Percentiles rank a stretch among this genome's conserved stretches.
These are phyloP conservation scores for Thunnus maccoyii DNA, from an alignment of 2,113 vertebrate species.

Conservation along the genomic window DNA sequence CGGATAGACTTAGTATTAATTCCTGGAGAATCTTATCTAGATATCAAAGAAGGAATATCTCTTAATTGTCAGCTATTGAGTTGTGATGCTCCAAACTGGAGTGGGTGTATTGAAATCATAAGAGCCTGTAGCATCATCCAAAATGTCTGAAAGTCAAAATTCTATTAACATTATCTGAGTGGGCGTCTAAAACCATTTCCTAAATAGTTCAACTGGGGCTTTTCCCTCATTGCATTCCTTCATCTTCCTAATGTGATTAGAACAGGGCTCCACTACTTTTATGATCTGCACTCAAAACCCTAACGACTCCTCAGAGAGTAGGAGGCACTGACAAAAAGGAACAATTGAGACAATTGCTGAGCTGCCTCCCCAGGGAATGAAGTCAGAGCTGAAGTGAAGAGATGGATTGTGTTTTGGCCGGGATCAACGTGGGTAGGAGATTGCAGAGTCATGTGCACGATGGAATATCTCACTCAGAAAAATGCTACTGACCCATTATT, in stretches of 20 bases:
- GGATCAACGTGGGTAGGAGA: slow-evolving; percentile 60
- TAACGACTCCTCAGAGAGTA: slow-evolving; percentile 64
- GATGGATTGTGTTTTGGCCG: slow-evolving; percentile 68
- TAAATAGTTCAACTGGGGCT: slow-evolving; percentile 52
- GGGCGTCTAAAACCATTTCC: slow-evolving; percentile 37
- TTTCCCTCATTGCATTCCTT: slow-evolving; percentile 51
- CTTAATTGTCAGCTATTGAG: too few species aligned
- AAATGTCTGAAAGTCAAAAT: slow-evolving; percentile 45
- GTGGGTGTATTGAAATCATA: background rate
- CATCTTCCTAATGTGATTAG: slow-evolving; percentile 69
- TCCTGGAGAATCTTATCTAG: slow-evolving; percentile 3
- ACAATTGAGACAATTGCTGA: slow-evolving; percentile 65
- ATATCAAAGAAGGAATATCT: background rate
- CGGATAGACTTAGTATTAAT: slow-evolving; percentile 7
- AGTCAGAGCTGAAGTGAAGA: slow-evolving; percentile 56
- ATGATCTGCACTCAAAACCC: slow-evolving; percentile 60
- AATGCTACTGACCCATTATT: slow-evolving; percentile 58
- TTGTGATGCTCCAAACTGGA: too few species aligned
- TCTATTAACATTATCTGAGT: slow-evolving; percentile 44
- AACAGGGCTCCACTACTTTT: slow-evolving; percentile 53
- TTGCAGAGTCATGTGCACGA: slow-evolving; percentile 68
- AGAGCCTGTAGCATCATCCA: slow-evolving; percentile 13
- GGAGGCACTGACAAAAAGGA: slow-evolving; percentile 55
- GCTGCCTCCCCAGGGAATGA: slow-evolving; percentile 62
- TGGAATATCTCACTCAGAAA: slow-evolving; percentile 64